Evolutionary conservation across 2,888 invertebrate genomes (phyloP).

Genomic region (Troides helena): DNA sequence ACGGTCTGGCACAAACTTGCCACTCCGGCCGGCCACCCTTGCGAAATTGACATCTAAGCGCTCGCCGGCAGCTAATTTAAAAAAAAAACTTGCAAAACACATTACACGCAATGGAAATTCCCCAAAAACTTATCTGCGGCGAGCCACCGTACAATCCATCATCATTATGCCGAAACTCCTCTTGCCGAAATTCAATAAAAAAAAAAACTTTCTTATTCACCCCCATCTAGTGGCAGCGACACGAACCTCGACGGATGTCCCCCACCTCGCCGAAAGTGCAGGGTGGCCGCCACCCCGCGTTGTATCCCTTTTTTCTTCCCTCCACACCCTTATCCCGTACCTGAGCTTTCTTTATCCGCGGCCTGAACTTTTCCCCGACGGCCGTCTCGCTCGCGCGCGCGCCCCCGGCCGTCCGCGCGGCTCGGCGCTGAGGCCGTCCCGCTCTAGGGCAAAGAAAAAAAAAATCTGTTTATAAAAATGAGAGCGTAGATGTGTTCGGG

Average conservation of each 20-base stretch:
- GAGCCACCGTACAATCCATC: constrained; percentile 76
- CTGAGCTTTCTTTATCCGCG: constrained; percentile 78
- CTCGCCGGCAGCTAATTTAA: constrained; percentile 58
- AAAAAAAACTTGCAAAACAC: constrained; percentile 61
- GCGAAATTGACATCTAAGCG: constrained; percentile 49
- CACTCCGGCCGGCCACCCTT: constrained; percentile 34
- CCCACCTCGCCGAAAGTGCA: constrained; percentile 47
- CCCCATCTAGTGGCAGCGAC: constrained; percentile 72
- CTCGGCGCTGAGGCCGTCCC: constrained; percentile 47
- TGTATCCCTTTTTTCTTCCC: constrained; percentile 78
- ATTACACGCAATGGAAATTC: constrained; percentile 64
- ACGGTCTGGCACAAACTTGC: constrained; percentile 31
- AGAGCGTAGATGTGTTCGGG: constrained; percentile 66
- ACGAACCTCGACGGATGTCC: constrained; percentile 54
- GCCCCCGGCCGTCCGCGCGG: constrained; percentile 19
- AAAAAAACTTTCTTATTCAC: constrained; percentile 59
- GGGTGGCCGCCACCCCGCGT: constrained; percentile 68
- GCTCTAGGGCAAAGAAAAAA: constrained; percentile 61
- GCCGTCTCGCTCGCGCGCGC: constrained; percentile 55
- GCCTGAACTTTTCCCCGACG: constrained; percentile 72
- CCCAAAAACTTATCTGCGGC: constrained; percentile 72
- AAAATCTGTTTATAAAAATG: constrained; percentile 78
- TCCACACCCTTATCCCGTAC: constrained; percentile 78
- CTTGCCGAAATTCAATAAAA: constrained; percentile 75
- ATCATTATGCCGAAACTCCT: constrained; percentile 76